Percentiles rank a stretch among this genome's conserved stretches.
These are phyloP conservation scores for Pocillopora verrucosa DNA, from an alignment of 64 coral and sea anemone genomes.

Conservation along the genomic window DNA sequence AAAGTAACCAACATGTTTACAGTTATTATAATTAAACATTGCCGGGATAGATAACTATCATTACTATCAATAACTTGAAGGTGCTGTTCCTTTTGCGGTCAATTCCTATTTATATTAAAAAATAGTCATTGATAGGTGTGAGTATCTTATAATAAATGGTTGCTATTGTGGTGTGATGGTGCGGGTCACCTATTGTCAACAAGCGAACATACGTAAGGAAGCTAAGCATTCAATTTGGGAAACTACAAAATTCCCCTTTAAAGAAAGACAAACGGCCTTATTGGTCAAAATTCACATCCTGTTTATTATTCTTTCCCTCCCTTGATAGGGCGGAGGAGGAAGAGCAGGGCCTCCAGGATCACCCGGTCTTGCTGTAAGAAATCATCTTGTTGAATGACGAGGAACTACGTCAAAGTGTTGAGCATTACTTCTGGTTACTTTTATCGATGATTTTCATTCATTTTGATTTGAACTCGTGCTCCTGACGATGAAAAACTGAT, in stretches of 20 bases:
- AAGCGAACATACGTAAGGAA: not conserved
- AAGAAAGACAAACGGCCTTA: not conserved
- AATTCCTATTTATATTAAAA: too few relatives aligned
- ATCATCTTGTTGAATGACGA: not conserved
- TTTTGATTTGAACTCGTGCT: too few relatives aligned
- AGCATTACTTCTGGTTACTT: too few relatives aligned
- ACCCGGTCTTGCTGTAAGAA: constrained; percentile 21
- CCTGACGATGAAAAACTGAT: too few relatives aligned
- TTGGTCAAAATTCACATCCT: not conserved
- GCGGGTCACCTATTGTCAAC: too few relatives aligned
- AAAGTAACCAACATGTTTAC: not conserved
- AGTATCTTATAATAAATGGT: too few relatives aligned
- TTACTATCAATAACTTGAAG: too few relatives aligned
- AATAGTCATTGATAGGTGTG: too few relatives aligned
- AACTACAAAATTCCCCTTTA: not conserved
- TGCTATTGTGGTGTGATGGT: too few relatives aligned
- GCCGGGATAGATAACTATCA: not conserved
- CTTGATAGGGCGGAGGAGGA: constrained; percentile 8
- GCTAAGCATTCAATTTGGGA: not conserved
- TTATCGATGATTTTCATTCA: too few relatives aligned
- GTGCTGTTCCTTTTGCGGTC: too few relatives aligned
- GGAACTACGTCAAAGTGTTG: not conserved
- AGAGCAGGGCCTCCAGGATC: not conserved
- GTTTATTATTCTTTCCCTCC: too few relatives aligned
- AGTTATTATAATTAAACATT: not conserved